These are phyloP conservation scores for Atherix ibis DNA, from an alignment of 2,888 invertebrate genomes.

Conservation along the genomic window DNA sequence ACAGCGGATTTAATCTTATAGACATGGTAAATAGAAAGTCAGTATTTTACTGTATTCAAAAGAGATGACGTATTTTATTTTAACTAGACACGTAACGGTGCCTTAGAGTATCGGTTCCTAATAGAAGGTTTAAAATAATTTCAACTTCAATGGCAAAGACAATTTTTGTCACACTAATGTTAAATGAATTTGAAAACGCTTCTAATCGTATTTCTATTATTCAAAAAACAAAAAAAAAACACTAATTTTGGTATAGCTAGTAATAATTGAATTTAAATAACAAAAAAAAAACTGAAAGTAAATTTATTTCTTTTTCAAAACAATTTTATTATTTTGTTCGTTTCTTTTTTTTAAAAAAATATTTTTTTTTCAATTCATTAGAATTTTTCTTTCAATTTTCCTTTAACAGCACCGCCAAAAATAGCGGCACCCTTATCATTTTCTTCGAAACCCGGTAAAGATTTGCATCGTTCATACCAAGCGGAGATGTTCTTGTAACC, in stretches of 20 bases:
- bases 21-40: too few relatives aligned
- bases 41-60: too few relatives aligned
- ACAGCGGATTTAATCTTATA: too few relatives aligned
- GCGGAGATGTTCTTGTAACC: slow-evolving; percentile 11
- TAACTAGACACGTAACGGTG: too few relatives aligned
- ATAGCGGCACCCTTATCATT: slow-evolving; percentile 42
- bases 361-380: slow-evolving; percentile 6
- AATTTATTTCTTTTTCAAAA: not conserved
- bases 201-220: not conserved
- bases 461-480: slow-evolving; percentile 43
- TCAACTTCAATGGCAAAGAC: too few relatives aligned
- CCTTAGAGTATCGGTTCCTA: too few relatives aligned
- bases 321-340: not conserved
- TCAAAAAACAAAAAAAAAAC: not conserved
- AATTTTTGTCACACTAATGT: too few relatives aligned
- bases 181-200: too few relatives aligned
- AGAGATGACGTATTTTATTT: slow-evolving; percentile 1
- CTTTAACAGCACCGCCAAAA: slow-evolving; percentile 41
- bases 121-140: too few relatives aligned
- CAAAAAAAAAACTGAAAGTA: not conserved
- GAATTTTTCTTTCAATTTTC: slow-evolving; percentile 29
- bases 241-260: too few relatives aligned
- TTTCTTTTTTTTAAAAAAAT: not conserved
- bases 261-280: too few relatives aligned
- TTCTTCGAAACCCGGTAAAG: slow-evolving; percentile 41